Percentiles rank a stretch among this genome's conserved stretches.
phyloP scores from a whole-genome alignment of 92 coral and sea anemone species.

The Paramuricea clavata region DNA sequence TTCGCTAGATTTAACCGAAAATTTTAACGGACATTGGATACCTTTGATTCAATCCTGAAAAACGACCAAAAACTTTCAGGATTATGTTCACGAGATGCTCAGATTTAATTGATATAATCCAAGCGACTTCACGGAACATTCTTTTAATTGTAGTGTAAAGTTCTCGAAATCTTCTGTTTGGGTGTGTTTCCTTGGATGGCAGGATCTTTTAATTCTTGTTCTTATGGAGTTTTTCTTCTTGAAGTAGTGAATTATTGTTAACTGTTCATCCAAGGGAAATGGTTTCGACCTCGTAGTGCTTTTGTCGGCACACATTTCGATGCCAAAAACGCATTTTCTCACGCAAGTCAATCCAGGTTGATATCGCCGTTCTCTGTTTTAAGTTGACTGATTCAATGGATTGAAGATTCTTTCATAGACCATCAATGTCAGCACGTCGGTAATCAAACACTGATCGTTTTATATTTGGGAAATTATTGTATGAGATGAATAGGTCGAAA shows the following conservation, averaged over 20 bases:
- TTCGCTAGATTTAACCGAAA: not conserved
- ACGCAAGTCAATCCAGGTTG: not conserved
- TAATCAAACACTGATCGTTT: not conserved
- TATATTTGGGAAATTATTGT: not conserved
- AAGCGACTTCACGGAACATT: conserved; percentile 33
- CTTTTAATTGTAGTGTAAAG: not conserved
- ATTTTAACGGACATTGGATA: not conserved
- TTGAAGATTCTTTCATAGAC: not conserved
- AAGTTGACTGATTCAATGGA: not conserved
- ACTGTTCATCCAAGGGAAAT: conserved; percentile 16
- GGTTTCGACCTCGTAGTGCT: not conserved
- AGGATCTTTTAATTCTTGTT: not conserved
- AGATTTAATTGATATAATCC: conserved; percentile 2
- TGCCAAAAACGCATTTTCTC: not conserved
- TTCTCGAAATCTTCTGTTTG: not conserved
- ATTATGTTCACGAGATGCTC: not conserved
- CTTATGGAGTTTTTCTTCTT: not conserved
- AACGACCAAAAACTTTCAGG: conserved; percentile 28
- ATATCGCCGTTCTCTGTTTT: not conserved
- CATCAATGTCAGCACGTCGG: not conserved
- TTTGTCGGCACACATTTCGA: conserved; percentile 1
- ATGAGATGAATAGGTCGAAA: not conserved
- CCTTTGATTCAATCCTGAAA: not conserved
- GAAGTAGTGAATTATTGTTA: conserved; percentile 2
- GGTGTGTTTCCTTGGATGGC: not conserved